Evolutionary conservation across 2,888 invertebrate species (phyloP).

Genomic region (Pyralis farinalis): DNA sequence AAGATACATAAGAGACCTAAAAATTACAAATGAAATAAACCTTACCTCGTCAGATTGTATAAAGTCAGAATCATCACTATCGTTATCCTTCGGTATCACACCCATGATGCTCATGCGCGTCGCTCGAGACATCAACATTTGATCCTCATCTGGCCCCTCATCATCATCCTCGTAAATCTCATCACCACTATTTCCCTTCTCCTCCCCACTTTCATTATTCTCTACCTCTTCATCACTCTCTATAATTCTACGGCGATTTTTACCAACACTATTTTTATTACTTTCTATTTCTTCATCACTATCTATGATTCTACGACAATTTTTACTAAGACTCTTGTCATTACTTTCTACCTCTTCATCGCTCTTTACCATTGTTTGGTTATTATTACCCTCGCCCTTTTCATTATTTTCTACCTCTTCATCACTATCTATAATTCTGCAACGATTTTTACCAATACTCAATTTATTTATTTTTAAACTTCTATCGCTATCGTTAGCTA

Average conservation of each 20-base stretch:
- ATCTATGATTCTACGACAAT: neutral
- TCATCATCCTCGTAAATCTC: conserved; percentile 20
- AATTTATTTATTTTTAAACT: conserved; percentile 10
- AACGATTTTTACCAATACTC: conserved; percentile 6
- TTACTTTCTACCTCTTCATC: conserved; percentile 12
- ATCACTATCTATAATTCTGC: conserved; percentile 3
- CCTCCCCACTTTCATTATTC: conserved; percentile 5
- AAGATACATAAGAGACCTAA: no score
- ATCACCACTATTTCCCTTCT: conserved; percentile 10
- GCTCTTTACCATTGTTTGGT: conserved; percentile 10
- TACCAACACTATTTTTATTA: conserved; percentile 10
- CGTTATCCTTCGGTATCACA: conserved; percentile 53
- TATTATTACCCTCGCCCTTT: conserved; percentile 8
- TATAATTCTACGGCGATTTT: conserved; percentile 10
- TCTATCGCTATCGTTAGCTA: conserved; percentile 12
- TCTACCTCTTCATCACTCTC: conserved; percentile 11
- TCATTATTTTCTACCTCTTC: conserved; percentile 11
- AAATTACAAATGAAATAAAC: no score
- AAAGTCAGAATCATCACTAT: conserved; percentile 69
- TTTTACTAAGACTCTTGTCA: conserved; percentile 7
- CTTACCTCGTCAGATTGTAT: conserved; percentile 72
- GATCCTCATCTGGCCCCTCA: conserved; percentile 58
- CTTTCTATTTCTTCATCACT: conserved; percentile 10
- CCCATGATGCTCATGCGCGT: conserved; percentile 77
- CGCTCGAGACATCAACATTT: conserved; percentile 68